These are phyloP conservation scores for Hemithea aestivaria DNA, from an alignment of 2,888 invertebrate species.

Conservation along the genomic window DNA sequence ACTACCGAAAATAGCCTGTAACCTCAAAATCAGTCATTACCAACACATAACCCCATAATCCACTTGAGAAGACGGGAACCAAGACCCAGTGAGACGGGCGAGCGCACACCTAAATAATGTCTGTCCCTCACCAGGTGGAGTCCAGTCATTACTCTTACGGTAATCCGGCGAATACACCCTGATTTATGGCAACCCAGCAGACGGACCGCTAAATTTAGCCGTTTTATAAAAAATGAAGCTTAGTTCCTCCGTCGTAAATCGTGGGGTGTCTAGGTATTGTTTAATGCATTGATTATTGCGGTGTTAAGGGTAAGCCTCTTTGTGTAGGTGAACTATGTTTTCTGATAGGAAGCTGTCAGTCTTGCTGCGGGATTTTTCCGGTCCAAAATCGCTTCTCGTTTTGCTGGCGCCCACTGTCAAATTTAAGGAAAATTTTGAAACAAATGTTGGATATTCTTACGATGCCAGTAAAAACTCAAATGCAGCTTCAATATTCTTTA, in stretches of 20 bases:
- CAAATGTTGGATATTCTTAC: too few relatives aligned
- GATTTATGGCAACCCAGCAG: conserved; percentile 68
- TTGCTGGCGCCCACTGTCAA: too few relatives aligned
- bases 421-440: too few relatives aligned
- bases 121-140: conserved; percentile 64
- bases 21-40: conserved; percentile 17
- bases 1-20: too few relatives aligned
- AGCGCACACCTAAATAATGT: conserved; percentile 51
- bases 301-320: background rate
- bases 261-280: conserved; percentile 40
- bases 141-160: conserved; percentile 74
- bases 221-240: conserved; percentile 75
- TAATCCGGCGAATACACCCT: conserved; percentile 75
- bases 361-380: too few relatives aligned
- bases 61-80: conserved; percentile 23
- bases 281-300: conserved; percentile 6
- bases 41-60: conserved; percentile 25
- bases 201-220: conserved; percentile 73
- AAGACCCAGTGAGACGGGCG: conserved; percentile 45
- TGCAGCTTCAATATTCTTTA: too few relatives aligned
- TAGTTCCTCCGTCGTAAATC: conserved; percentile 70
- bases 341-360: too few relatives aligned
- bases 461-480: too few relatives aligned
- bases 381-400: too few relatives aligned
- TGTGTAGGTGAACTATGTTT: background rate